Evolutionary conservation across 2,888 invertebrate species (phyloP), one percentile per base, ranked within the genome.

Genomic region (Lasioglossum oenotherae): DNA sequence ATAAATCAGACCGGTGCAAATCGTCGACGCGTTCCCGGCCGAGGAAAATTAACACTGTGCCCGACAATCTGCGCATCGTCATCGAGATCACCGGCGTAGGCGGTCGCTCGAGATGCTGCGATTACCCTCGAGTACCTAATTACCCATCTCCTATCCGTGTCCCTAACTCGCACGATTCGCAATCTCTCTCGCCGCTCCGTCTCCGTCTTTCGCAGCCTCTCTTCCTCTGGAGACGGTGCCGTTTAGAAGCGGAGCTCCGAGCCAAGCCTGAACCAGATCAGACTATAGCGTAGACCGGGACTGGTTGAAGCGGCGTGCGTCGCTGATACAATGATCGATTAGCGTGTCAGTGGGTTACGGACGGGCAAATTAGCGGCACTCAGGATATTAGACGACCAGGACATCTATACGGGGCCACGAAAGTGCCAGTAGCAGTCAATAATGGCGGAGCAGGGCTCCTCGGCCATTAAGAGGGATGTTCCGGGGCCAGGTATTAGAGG

Each of bases 351-450:
- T 89, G 88, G 92, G 92, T 92, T 92, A 92, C 88, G 92, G 69
- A 90, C 87, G 91, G 90, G 91, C 92, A 93, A 94, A 94, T 94
- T 94, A 93, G 93, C 92, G 92, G 90, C 92, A 93, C 93, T 93
- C 92, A 90, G 93, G 93, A 93, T 94, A 93, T 94, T 93, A 93
- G 93, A 93, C 92, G 92, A 83, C 86, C 89, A 86, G 92, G 90
- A 88, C 85, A 88, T 84, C 81, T 73, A 74, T 60, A 78, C 81
- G 82, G 64, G 49, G 74, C 82, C 80, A 76, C 80, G 90, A 88
- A 90, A 82, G 80, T 78, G 85, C 80, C 87, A 87, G 87, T 86
- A 89, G 89, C 85, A 82, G 89, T 85, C 90, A 92, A 90, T 91
- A 91, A 92, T 86, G 86, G 86, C 87, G 85, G 80, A 82, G 77